A percentile compares a stretch with the other conserved stretches of the same genome.
phyloP scores from a whole-genome alignment of 2,888 invertebrate genomes.

The Apamea epomidion region DNA sequence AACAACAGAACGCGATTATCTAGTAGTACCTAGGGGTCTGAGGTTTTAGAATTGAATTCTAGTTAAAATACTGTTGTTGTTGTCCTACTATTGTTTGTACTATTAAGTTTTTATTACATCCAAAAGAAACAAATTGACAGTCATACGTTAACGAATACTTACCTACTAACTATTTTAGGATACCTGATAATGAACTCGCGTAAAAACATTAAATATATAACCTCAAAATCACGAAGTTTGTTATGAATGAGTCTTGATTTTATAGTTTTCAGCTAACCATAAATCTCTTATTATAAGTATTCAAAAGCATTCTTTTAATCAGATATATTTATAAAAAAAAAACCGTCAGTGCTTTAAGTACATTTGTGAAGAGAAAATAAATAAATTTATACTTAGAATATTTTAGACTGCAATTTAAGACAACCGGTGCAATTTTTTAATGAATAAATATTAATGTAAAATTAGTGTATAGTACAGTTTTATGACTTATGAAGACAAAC shows the following conservation, averaged over 20 bases:
- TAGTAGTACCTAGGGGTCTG: no score
- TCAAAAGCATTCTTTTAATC: neutral
- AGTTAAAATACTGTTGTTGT: neutral
- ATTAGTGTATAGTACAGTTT: neutral
- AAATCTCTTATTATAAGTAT: neutral
- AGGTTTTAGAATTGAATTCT: neutral
- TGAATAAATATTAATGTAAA: neutral
- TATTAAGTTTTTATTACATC: neutral
- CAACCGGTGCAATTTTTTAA: neutral
- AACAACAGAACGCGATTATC: neutral
- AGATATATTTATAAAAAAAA: no score
- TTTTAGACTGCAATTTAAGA: neutral
- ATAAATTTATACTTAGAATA: no score
- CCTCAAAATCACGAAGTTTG: slow-evolving; percentile 1
- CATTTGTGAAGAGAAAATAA: no score
- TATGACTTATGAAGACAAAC: neutral
- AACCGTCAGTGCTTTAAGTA: no score
- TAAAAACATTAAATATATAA: neutral
- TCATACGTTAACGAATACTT: neutral
- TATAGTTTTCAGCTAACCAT: neutral
- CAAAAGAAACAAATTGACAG: neutral
- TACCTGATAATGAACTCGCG: neutral
- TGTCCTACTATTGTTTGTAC: neutral
- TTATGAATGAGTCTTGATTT: no score
- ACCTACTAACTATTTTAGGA: neutral